These are phyloP conservation scores for Tetragonisca angustula DNA, from an alignment of 2,888 invertebrate species.

Conservation along the genomic window DNA sequence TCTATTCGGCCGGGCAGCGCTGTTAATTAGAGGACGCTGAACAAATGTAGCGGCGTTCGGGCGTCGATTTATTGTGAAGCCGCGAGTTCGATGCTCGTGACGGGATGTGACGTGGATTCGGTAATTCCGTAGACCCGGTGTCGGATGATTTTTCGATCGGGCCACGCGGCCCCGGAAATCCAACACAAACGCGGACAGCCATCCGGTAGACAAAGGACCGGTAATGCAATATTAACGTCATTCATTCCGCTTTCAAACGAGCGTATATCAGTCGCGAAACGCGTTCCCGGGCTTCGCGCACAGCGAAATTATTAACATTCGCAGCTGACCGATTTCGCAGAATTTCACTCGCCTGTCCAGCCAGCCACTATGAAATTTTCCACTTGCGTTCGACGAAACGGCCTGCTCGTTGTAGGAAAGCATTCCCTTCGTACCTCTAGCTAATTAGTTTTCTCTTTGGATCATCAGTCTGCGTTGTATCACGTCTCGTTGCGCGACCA, in stretches of 20 bases:
- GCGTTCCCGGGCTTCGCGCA: slow-evolving; percentile 8
- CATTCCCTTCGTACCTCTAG: not conserved
- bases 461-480: not conserved
- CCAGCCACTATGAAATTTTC: not conserved
- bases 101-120: slow-evolving; percentile 19
- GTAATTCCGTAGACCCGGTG: slow-evolving; percentile 33
- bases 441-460: not conserved
- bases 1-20: slow-evolving; percentile 22
- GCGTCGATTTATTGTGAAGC: slow-evolving; percentile 31
- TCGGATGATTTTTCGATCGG: slow-evolving; percentile 51
- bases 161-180: slow-evolving; percentile 20
- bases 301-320: slow-evolving; percentile 59
- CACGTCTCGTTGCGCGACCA: not conserved
- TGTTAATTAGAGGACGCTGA: slow-evolving; percentile 40
- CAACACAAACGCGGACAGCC: slow-evolving; percentile 38
- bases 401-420: not conserved
- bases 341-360: slow-evolving; percentile 35
- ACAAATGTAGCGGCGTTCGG: slow-evolving; percentile 33
- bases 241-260: slow-evolving; percentile 45
- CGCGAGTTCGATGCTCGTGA: slow-evolving; percentile 10
- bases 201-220: slow-evolving; percentile 37
- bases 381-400: not conserved
- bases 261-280: slow-evolving; percentile 22
- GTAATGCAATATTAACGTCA: slow-evolving; percentile 60
- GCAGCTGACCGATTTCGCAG: slow-evolving; percentile 43